phyloP scores from a whole-genome alignment of 2,888 invertebrate species.

The Neocrepidodera transversa region DNA sequence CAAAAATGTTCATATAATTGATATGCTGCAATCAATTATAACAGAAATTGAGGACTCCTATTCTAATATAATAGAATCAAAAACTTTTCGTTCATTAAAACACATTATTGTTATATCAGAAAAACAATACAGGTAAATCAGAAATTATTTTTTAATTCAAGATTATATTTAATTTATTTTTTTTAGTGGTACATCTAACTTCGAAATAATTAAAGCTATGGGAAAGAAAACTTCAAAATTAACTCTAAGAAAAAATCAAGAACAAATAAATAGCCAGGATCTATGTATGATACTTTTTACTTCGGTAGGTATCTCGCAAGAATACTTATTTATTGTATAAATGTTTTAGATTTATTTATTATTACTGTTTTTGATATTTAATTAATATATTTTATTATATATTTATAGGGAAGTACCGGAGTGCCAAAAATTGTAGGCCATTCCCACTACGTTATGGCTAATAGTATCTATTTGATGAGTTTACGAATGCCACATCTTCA shows the following conservation, averaged over 20 bases:
- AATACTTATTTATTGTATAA: too few species aligned
- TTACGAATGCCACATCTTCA: slow-evolving; percentile 55
- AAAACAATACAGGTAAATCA: not conserved
- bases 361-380: too few species aligned
- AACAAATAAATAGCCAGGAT: not conserved
- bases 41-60: too few species aligned
- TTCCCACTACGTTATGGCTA: slow-evolving; percentile 76
- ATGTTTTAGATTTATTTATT: too few species aligned
- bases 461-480: slow-evolving; percentile 75
- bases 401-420: slow-evolving; percentile 63
- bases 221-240: not conserved
- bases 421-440: slow-evolving; percentile 77
- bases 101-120: slow-evolving; percentile 6
- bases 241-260: not conserved
- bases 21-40: too few species aligned
- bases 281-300: not conserved
- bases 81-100: too few species aligned
- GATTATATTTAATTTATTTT: not conserved
- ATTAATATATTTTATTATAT: not conserved
- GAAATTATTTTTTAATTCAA: too few species aligned
- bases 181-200: not conserved
- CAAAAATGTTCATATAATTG: too few species aligned
- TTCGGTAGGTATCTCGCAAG: too few species aligned
- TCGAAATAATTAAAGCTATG: not conserved
- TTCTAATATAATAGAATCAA: too few species aligned